Evolutionary conservation across 2,797 vertebrate species (phyloP).

Genomic region (Lutra lutra): DNA sequence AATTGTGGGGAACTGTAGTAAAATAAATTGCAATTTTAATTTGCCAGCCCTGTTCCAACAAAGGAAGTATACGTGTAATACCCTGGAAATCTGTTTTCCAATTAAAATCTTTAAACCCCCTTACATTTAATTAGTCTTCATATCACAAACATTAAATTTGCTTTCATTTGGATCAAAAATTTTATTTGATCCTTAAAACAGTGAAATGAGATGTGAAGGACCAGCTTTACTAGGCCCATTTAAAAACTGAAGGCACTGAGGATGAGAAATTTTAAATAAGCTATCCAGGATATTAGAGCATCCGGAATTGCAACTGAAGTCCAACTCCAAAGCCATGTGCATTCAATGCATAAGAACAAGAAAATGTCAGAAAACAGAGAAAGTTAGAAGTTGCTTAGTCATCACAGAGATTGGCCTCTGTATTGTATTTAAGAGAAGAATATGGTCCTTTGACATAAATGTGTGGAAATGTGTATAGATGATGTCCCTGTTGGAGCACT

Average conservation of each 20-base stretch:
- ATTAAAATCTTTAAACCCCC: neutral
- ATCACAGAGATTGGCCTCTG: neutral
- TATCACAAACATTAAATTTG: conserved; percentile 3
- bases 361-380: neutral
- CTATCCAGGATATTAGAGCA: neutral
- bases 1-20: conserved; percentile 15
- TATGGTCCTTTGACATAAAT: neutral
- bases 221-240: neutral
- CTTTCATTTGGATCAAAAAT: conserved; percentile 21
- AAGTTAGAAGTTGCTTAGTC: neutral
- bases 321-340: neutral
- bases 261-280: neutral
- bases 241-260: neutral
- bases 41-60: neutral
- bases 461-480: neutral
- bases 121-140: conserved; percentile 41
- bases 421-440: neutral
- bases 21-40: conserved; percentile 42
- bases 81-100: neutral
- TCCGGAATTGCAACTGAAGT: neutral
- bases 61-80: neutral
- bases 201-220: neutral
- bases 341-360: neutral
- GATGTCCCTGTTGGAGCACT: neutral
- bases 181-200: conserved; percentile 5